phyloP scores from a whole-genome alignment of 1,140 invertebrate species.

The Drosophila equinoxialis region DNA sequence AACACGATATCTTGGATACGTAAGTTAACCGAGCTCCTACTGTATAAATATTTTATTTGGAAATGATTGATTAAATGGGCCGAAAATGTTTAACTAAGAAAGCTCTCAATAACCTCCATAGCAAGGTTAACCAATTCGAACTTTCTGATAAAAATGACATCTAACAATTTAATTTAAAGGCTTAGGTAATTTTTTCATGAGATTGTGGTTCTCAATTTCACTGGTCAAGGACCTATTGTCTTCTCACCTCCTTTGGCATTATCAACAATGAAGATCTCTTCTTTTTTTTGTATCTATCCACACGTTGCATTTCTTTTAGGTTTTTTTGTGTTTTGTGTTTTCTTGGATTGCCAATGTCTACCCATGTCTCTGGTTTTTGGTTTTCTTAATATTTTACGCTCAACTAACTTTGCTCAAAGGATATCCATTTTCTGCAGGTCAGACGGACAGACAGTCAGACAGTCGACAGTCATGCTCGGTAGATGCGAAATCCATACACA shows the following conservation, averaged over 20 bases:
- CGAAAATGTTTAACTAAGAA: too few relatives aligned
- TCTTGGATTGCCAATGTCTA: conserved; percentile 2
- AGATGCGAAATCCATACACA: conserved; percentile 71
- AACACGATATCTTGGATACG: too few relatives aligned
- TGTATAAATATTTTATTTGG: too few relatives aligned
- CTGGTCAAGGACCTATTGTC: neutral
- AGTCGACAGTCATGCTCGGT: conserved; percentile 13
- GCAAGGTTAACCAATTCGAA: too few relatives aligned
- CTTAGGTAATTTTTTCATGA: neutral
- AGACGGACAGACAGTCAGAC: conserved; percentile 24
- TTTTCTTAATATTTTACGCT: conserved; percentile 64
- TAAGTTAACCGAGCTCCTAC: too few relatives aligned
- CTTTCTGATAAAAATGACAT: neutral
- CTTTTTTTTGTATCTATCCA: neutral
- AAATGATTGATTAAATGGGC: too few relatives aligned
- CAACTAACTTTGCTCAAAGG: conserved; percentile 68
- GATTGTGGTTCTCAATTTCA: conserved; percentile 4
- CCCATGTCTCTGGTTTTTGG: conserved; percentile 8
- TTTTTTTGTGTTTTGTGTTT: neutral
- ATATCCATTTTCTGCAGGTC: conserved; percentile 34
- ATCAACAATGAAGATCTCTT: neutral
- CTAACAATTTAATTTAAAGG: neutral
- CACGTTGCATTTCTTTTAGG: neutral
- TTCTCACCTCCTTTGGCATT: neutral
- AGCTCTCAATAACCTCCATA: too few relatives aligned